phyloP scores from a whole-genome alignment of 2,797 vertebrate species.

The Rhynchotus rufescens region DNA sequence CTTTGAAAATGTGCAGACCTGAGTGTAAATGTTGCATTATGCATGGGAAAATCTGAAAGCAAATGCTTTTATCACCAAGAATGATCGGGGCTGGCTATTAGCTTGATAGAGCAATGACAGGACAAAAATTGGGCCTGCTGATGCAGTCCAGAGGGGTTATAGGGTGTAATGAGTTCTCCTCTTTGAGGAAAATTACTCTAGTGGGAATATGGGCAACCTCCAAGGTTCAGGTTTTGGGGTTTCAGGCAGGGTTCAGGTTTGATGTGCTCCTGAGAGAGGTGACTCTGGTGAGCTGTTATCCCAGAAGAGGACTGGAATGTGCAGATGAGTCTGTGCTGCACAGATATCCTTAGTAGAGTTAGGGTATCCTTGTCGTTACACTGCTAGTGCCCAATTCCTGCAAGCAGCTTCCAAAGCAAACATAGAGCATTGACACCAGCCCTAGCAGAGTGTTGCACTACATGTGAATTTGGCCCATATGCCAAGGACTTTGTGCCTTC shows the following conservation, averaged over 20 bases:
- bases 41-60: slow-evolving; percentile 1
- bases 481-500: neutral
- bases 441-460: neutral
- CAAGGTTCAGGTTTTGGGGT: too few relatives aligned
- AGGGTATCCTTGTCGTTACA: neutral
- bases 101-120: neutral
- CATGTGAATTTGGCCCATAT: fast-evolving
- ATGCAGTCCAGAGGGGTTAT: neutral
- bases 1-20: slow-evolving; percentile 27
- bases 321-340: fast-evolving
- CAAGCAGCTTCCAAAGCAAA: neutral
- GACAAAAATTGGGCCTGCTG: neutral
- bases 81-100: neutral
- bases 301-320: neutral
- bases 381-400: neutral
- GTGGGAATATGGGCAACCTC: fast-evolving
- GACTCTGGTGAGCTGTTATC: neutral
- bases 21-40: slow-evolving; percentile 10
- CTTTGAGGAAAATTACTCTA: neutral
- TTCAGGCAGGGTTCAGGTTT: neutral
- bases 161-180: neutral
- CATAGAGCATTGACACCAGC: neutral
- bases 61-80: slow-evolving; percentile 45
- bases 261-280: neutral
- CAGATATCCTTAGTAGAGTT: neutral